Conservation (phyloP, 2,797 vertebrate genomes). For the Bufotes viridis region DNA sequence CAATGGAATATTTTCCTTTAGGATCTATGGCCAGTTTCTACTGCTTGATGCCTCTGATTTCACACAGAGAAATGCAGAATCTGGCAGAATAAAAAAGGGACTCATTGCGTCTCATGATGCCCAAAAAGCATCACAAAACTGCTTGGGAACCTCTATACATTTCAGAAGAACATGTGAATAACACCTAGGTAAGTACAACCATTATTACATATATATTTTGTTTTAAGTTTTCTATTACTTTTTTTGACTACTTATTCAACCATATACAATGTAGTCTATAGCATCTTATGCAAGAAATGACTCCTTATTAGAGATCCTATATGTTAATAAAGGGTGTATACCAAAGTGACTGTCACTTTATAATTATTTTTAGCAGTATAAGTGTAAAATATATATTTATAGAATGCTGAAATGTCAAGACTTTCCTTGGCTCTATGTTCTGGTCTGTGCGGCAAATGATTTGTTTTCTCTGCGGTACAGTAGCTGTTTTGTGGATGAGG, state of each 20-base stretch:
- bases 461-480: slow-evolving; percentile 62
- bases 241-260: background rate
- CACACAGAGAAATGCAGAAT: too few species aligned
- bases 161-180: too few species aligned
- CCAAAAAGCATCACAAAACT: too few species aligned
- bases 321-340: background rate
- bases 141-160: background rate
- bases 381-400: slow-evolving; percentile 45
- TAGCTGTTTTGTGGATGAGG: slow-evolving; percentile 68
- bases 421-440: slow-evolving; percentile 39
- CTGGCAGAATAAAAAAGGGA: too few species aligned
- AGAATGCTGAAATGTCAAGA: slow-evolving; percentile 44
- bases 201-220: background rate
- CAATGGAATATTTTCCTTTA: too few species aligned
- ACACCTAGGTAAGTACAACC: background rate
- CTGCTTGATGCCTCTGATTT: too few species aligned
- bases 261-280: background rate
- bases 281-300: background rate
- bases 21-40: too few species aligned
- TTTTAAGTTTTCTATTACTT: background rate
- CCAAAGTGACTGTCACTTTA: slow-evolving; percentile 11
- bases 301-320: background rate
- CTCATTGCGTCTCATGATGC: too few species aligned
- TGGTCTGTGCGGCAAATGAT: slow-evolving; percentile 56
- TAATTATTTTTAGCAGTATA: slow-evolving; percentile 42